Evolutionary conservation across 2,888 invertebrate genomes (phyloP).

Genomic region (Tachina fera): DNA sequence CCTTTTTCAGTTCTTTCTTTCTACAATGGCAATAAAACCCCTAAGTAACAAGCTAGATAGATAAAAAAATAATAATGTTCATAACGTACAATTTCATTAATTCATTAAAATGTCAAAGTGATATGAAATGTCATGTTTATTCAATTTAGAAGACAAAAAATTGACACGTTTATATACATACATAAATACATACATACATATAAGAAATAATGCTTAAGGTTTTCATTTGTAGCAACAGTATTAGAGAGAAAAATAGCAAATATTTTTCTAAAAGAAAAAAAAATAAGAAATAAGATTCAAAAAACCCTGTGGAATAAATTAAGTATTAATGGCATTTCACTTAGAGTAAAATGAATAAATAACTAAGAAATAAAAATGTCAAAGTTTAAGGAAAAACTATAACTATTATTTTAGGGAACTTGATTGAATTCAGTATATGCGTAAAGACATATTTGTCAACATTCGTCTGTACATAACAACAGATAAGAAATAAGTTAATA

Average conservation of each 20-base stretch:
- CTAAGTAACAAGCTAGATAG: conserved; percentile 14
- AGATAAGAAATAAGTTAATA: too few species aligned
- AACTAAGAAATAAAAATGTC: conserved; percentile 32
- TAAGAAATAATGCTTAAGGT: conserved; percentile 41
- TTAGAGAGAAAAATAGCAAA: conserved; percentile 2
- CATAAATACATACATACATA: background rate
- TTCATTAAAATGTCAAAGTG: conserved; percentile 72
- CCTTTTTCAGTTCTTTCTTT: background rate
- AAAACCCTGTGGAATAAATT: conserved; percentile 23
- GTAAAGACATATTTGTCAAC: background rate
- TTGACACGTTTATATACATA: conserved; percentile 56
- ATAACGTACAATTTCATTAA: conserved; percentile 69
- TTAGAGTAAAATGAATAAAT: conserved; percentile 23
- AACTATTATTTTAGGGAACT: background rate
- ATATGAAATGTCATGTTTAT: conserved; percentile 71
- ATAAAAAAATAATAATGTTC: conserved; percentile 27
- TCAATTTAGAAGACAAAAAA: conserved; percentile 66
- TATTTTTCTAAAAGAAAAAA: background rate
- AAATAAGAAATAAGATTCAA: background rate
- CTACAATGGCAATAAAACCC: background rate
- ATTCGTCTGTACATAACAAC: too few species aligned
- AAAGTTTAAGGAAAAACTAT: conserved; percentile 28
- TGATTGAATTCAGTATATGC: background rate
- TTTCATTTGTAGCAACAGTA: conserved; percentile 27
- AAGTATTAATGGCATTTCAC: conserved; percentile 35